Percentiles rank a stretch among this genome's conserved stretches.
phyloP scores from a whole-genome alignment of 2,888 invertebrate species.

The Abrostola tripartita region DNA sequence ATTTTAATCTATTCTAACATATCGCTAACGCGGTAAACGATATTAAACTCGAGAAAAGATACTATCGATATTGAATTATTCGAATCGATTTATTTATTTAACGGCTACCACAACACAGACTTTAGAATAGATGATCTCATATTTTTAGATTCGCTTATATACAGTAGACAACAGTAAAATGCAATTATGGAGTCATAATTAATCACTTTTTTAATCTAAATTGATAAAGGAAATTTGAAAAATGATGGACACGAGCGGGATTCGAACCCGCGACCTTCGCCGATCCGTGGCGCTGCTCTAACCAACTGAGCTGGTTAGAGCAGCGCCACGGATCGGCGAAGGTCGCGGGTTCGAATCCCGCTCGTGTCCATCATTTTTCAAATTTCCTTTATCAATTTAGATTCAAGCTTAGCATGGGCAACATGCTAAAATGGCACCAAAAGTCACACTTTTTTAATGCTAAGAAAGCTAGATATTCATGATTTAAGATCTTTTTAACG shows the following conservation, averaged over 20 bases:
- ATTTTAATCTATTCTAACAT: constrained; percentile 26
- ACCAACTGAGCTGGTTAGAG: too few relatives aligned
- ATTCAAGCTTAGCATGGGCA: too few relatives aligned
- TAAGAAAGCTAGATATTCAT: constrained; percentile 33
- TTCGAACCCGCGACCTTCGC: too few relatives aligned
- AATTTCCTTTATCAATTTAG: too few relatives aligned
- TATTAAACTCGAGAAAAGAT: constrained; percentile 28
- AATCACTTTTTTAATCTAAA: constrained; percentile 56
- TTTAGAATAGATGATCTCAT: constrained; percentile 45
- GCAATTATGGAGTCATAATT: constrained; percentile 52
- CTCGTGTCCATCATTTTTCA: too few relatives aligned
- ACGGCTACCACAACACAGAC: constrained; percentile 26
- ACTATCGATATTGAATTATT: constrained; percentile 43
- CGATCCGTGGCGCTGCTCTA: too few relatives aligned
- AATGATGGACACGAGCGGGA: too few relatives aligned
- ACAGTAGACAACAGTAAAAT: constrained; percentile 48
- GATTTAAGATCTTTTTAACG: constrained; percentile 27
- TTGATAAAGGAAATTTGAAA: too few relatives aligned
- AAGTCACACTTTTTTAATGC: constrained; percentile 38
- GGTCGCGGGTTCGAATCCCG: too few relatives aligned
- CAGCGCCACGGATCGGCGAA: too few relatives aligned
- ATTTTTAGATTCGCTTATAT: constrained; percentile 45
- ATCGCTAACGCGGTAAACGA: constrained; percentile 36
- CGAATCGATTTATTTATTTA: constrained; percentile 39
- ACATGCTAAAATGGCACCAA: too few relatives aligned